These are phyloP conservation scores for Pseudanteris insignis DNA, from an alignment of 2,888 invertebrate genomes.

Conservation along the genomic window DNA sequence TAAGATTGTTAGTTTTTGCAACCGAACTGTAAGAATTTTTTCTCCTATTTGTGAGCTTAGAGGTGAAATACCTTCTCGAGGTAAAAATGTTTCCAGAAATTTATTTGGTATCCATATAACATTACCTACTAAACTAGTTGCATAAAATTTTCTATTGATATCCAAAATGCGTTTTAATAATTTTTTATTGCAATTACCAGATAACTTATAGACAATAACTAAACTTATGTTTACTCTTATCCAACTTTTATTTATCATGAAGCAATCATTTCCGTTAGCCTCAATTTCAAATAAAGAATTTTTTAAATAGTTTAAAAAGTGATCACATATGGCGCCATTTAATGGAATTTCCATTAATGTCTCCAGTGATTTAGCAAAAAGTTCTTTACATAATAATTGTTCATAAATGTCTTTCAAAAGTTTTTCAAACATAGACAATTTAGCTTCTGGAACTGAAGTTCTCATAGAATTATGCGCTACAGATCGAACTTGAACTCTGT, in stretches of 20 bases:
- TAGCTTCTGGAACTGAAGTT: slow-evolving; percentile 71
- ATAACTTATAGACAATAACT: slow-evolving; percentile 76
- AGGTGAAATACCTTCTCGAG: slow-evolving; percentile 63
- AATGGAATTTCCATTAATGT: slow-evolving; percentile 68
- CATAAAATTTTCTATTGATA: slow-evolving; percentile 80
- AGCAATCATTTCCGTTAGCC: slow-evolving; percentile 69
- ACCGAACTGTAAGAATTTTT: slow-evolving; percentile 51
- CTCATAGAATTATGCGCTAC: slow-evolving; percentile 73
- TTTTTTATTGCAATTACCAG: slow-evolving; percentile 82
- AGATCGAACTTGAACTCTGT: slow-evolving; percentile 78
- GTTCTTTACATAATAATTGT: slow-evolving; percentile 71
- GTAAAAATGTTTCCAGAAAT: slow-evolving; percentile 76
- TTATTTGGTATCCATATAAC: slow-evolving; percentile 86
- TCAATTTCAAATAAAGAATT: slow-evolving; percentile 74
- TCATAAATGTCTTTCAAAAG: slow-evolving; percentile 77
- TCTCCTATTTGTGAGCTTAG: slow-evolving; percentile 55
- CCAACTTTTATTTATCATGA: slow-evolving; percentile 69
- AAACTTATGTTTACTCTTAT: slow-evolving; percentile 75
- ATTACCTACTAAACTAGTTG: slow-evolving; percentile 81
- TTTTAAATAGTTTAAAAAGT: slow-evolving; percentile 75
- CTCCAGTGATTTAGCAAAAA: slow-evolving; percentile 67
- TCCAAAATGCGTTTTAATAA: slow-evolving; percentile 78
- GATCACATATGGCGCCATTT: slow-evolving; percentile 70
- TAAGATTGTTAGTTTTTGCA: slow-evolving; percentile 51
- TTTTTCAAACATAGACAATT: slow-evolving; percentile 75